Percentiles rank a stretch among this genome's conserved stretches.
Conservation (phyloP, 1,140 invertebrate species). For the Polyergus mexicanus region DNA sequence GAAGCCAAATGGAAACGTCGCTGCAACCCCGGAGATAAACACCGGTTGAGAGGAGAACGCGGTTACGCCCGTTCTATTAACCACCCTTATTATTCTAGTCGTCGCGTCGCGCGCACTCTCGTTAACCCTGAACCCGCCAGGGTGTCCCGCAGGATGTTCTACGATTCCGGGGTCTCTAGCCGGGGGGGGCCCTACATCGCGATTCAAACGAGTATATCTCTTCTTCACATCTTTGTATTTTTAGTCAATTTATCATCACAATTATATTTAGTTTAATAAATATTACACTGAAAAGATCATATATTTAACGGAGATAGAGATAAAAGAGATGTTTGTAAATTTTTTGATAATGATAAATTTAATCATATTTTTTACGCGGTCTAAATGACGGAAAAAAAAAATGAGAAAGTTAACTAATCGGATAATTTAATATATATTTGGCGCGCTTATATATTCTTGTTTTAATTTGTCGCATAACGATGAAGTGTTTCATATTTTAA, state of each 20-base stretch:
- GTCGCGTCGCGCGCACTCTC: constrained; percentile 28
- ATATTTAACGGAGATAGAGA: not conserved
- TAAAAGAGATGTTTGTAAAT: not conserved
- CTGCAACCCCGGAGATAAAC: constrained; percentile 46
- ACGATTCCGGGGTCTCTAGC: not conserved
- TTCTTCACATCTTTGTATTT: not conserved
- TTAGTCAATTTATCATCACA: not conserved
- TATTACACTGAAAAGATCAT: not conserved
- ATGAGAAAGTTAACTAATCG: too few species aligned
- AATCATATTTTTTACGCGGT: not conserved
- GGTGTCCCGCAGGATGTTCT: constrained; percentile 5
- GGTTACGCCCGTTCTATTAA: constrained; percentile 49
- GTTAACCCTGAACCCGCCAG: constrained; percentile 41
- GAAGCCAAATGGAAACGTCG: constrained; percentile 37
- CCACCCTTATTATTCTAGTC: constrained; percentile 52
- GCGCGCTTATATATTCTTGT: not conserved
- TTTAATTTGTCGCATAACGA: not conserved
- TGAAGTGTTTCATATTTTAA: not conserved
- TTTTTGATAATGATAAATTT: not conserved
- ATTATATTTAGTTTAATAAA: not conserved
- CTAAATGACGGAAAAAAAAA: not conserved
- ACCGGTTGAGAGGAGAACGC: not conserved
- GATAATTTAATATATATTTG: too few species aligned
- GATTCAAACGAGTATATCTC: not conserved
- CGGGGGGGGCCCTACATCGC: too few species aligned